Conservation (phyloP, 2,113 vertebrate genomes). For the Pseudorasbora parva region DNA sequence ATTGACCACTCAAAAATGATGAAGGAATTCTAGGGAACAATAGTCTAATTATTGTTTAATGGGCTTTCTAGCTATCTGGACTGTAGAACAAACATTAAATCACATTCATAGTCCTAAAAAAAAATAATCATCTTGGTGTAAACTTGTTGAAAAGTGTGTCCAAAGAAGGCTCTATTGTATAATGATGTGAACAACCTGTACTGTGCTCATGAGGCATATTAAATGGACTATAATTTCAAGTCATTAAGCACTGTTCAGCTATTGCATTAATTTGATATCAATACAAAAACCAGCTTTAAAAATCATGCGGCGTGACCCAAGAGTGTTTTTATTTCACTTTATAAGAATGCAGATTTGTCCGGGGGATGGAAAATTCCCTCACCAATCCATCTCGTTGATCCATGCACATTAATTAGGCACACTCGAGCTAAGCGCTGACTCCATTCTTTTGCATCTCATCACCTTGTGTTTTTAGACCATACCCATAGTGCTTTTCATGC, state of each 20-base stretch:
- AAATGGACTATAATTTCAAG: constrained; percentile 2
- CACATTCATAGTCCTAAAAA: neutral
- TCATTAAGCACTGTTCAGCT: constrained; percentile 36
- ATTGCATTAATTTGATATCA: constrained; percentile 31
- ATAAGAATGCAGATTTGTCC: neutral
- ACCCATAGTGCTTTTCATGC: neutral
- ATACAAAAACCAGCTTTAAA: constrained; percentile 14
- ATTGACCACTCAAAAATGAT: neutral
- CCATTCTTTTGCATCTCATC: neutral
- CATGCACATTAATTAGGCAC: neutral
- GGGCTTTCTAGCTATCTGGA: neutral
- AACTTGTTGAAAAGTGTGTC: neutral
- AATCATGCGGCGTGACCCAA: neutral
- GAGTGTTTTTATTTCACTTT: neutral
- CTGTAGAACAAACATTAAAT: constrained; percentile 8
- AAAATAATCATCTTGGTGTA: neutral
- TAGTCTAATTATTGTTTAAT: constrained; percentile 4
- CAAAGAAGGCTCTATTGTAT: neutral
- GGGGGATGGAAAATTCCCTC: neutral
- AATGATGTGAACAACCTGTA: neutral
- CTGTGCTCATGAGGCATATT: neutral
- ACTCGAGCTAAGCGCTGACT: neutral
- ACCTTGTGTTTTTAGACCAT: constrained; percentile 14
- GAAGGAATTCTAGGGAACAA: neutral
- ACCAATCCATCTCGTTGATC: constrained; percentile 6